Conservation (phyloP, 2,797 vertebrate species). For the Melopsittacus undulatus region DNA sequence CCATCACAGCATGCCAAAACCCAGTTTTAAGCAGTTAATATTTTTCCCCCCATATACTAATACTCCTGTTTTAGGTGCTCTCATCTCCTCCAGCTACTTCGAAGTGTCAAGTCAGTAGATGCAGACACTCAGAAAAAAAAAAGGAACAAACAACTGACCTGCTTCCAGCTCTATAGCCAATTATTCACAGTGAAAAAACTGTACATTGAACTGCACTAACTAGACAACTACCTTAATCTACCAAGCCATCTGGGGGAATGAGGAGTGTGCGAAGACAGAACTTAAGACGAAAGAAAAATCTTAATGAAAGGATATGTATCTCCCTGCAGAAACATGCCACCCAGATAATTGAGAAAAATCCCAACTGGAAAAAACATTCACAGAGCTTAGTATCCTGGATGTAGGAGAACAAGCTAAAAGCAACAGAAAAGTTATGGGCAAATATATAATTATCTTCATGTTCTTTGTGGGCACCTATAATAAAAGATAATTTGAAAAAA, state of each 20-base stretch:
- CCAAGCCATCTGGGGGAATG: rapidly evolving
- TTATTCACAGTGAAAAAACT: background rate
- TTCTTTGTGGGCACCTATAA: background rate
- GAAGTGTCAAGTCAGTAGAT: background rate
- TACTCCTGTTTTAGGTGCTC: background rate
- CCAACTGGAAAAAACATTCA: background rate
- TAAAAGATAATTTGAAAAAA: background rate
- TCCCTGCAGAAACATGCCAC: background rate
- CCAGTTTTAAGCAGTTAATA: background rate
- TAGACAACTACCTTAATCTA: background rate
- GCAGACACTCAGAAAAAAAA: background rate
- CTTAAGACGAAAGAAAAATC: background rate
- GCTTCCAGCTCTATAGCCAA: background rate
- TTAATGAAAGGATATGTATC: rapidly evolving
- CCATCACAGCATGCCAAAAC: background rate
- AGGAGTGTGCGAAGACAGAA: background rate
- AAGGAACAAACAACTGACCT: background rate
- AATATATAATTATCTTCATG: background rate
- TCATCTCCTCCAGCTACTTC: background rate
- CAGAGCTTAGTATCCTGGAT: background rate
- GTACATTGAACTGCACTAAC: background rate
- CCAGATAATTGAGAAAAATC: background rate
- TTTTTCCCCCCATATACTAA: background rate
- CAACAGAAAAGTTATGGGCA: background rate
- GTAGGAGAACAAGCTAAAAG: background rate